Evolutionary conservation across 2,888 invertebrate genomes (phyloP).

Genomic region (Erannis defoliaria): DNA sequence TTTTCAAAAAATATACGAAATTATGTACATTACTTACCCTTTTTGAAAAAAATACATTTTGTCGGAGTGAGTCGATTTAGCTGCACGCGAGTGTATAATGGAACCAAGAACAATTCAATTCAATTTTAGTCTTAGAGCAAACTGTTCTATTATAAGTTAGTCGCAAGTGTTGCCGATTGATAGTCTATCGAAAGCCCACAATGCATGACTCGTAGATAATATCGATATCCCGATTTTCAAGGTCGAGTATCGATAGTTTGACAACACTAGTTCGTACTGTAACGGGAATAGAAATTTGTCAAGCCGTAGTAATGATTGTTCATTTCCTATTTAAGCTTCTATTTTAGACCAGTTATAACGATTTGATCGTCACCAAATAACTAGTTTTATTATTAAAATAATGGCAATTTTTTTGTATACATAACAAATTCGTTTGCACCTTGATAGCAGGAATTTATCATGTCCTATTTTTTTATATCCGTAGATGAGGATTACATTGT

Average conservation of each 20-base stretch:
- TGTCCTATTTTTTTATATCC: constrained; percentile 41
- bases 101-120: too few relatives aligned
- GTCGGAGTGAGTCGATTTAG: too few relatives aligned
- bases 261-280: too few relatives aligned
- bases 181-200: too few relatives aligned
- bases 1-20: too few relatives aligned
- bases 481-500: constrained; percentile 83
- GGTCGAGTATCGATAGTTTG: too few relatives aligned
- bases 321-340: neutral
- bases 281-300: neutral
- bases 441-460: constrained; percentile 9
- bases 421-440: neutral
- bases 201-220: too few relatives aligned
- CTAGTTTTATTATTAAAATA: neutral
- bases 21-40: too few relatives aligned
- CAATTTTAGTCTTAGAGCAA: neutral
- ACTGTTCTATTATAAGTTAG: neutral
- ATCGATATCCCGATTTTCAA: too few relatives aligned
- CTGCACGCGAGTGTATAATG: too few relatives aligned
- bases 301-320: neutral
- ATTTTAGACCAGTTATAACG: neutral
- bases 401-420: neutral
- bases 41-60: too few relatives aligned
- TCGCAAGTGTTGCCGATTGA: neutral
- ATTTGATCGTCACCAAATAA: neutral